Evolutionary conservation across 2,888 invertebrate genomes (phyloP).

Genomic region (Erebia palarica): DNA sequence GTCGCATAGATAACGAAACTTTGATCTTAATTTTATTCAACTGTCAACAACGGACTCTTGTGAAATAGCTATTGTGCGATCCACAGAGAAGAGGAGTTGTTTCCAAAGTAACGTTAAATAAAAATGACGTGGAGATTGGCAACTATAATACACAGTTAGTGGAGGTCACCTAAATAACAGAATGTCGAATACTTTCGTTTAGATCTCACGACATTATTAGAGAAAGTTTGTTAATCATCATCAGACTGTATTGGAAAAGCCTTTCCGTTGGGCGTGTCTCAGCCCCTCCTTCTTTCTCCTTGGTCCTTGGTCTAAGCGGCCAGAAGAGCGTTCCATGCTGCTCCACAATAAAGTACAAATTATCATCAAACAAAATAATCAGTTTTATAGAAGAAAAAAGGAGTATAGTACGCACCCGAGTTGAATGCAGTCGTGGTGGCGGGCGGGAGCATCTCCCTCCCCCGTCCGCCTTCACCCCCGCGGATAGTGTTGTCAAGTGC

Average conservation of each 20-base stretch:
- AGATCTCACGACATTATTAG: background rate
- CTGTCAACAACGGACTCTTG: background rate
- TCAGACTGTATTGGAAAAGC: too few relatives aligned
- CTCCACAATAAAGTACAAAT: too few relatives aligned
- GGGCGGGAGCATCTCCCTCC: too few relatives aligned
- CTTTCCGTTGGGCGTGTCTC: too few relatives aligned
- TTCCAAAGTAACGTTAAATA: background rate
- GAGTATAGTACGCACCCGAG: too few relatives aligned
- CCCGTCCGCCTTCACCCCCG: too few relatives aligned
- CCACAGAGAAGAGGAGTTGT: background rate
- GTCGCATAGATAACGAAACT: conserved; percentile 32
- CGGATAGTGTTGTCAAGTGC: too few relatives aligned
- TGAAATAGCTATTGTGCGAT: conserved; percentile 9
- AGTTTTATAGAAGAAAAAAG: background rate
- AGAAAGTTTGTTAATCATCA: background rate
- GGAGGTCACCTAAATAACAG: background rate
- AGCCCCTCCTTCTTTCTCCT: too few relatives aligned
- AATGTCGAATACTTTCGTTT: background rate
- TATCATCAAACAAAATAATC: background rate
- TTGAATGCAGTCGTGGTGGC: too few relatives aligned
- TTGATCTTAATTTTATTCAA: conserved; percentile 25
- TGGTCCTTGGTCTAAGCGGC: too few relatives aligned
- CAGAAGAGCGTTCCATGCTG: too few relatives aligned
- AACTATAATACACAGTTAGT: background rate
- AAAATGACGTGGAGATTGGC: background rate